Evolutionary conservation across 2,797 vertebrate genomes (phyloP).

Genomic region (Poecilia wingei): DNA sequence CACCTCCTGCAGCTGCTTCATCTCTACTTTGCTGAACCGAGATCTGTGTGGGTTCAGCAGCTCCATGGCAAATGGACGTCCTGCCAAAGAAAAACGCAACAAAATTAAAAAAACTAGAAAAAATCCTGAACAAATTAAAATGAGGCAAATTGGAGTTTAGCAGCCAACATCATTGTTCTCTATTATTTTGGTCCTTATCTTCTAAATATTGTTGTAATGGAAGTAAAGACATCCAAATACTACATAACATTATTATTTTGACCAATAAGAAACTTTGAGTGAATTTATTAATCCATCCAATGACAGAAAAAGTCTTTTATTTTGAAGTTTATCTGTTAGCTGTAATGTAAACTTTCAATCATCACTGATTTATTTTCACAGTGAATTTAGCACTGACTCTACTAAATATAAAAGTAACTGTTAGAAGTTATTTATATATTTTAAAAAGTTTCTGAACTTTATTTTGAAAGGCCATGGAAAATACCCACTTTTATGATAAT

Average conservation of each 20-base stretch:
- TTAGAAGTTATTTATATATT: neutral
- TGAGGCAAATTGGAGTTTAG: neutral
- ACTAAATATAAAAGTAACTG: neutral
- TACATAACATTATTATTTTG: neutral
- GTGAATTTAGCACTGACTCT: neutral
- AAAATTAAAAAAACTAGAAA: neutral
- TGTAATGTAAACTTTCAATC: neutral
- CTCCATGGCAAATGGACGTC: slow-evolving; percentile 95
- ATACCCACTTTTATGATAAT: neutral
- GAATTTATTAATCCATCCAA: neutral
- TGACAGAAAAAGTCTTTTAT: neutral
- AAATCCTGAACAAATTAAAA: neutral
- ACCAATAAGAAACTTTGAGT: neutral
- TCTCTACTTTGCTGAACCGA: slow-evolving; percentile 79
- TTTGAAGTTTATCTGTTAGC: neutral
- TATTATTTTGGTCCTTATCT: neutral
- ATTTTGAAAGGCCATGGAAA: neutral
- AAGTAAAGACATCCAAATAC: neutral
- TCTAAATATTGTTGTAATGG: neutral
- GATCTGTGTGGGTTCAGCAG: slow-evolving; percentile 91
- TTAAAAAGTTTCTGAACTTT: neutral
- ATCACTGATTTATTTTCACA: neutral
- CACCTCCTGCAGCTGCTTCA: slow-evolving; percentile 94
- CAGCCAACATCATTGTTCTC: neutral
- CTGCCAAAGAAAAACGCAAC: slow-evolving; percentile 64